A percentile compares a stretch with the other conserved stretches of the same genome.
Conservation (phyloP, 2,113 vertebrate species). For the Amazona vittata region DNA sequence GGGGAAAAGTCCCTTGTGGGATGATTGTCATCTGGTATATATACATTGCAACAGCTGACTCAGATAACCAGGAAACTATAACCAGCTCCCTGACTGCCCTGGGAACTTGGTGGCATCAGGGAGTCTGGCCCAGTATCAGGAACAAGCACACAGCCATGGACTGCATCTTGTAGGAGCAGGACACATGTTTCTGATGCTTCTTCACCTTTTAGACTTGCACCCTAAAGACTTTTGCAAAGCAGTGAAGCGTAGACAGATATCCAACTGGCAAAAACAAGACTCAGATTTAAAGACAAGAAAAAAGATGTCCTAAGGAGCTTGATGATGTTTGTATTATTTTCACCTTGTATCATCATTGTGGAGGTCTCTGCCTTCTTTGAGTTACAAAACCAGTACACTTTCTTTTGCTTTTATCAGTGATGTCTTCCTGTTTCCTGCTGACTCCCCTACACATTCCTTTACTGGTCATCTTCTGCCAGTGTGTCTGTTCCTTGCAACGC, state of each 20-base stretch:
- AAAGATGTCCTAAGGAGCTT: neutral
- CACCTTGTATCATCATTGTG: neutral
- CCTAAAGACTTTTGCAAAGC: neutral
- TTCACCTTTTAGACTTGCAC: neutral
- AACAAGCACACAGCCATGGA: neutral
- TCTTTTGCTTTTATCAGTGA: neutral
- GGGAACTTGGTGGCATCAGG: neutral
- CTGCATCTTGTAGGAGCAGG: neutral
- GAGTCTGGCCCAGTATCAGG: constrained; percentile 21
- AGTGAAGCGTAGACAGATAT: neutral
- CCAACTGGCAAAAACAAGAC: neutral
- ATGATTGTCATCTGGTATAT: constrained; percentile 64
- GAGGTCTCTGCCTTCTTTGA: neutral
- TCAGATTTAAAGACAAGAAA: neutral
- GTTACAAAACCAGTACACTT: neutral
- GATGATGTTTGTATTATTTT: neutral
- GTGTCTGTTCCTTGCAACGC: neutral
- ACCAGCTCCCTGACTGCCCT: constrained; percentile 32
- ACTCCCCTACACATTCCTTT: neutral
- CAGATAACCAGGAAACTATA: constrained; percentile 44
- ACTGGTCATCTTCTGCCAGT: neutral
- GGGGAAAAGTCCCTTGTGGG: constrained; percentile 13
- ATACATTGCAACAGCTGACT: constrained; percentile 63
- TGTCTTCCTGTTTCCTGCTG: neutral
- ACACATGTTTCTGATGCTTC: neutral